A percentile compares a stretch with the other conserved stretches of the same genome.
These are phyloP conservation scores for Iselma pallidipennis DNA, from an alignment of 2,888 invertebrate species.

Conservation along the genomic window DNA sequence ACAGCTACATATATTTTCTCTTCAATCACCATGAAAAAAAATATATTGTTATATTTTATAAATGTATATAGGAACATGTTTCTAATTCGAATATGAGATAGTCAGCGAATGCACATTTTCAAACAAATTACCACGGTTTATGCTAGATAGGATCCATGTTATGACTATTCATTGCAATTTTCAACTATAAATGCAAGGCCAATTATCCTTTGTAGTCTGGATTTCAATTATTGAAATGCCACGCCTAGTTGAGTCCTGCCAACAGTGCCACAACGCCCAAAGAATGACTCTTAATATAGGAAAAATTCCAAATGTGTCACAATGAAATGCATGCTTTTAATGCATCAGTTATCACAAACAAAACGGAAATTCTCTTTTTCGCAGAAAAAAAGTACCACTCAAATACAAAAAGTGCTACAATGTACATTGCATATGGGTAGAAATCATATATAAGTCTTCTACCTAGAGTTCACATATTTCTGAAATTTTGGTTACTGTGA, in stretches of 20 bases:
- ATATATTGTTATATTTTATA: too few species aligned
- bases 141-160: not conserved
- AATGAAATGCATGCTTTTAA: not conserved
- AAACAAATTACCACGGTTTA: not conserved
- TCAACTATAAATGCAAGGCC: not conserved
- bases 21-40: not conserved
- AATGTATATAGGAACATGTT: too few species aligned
- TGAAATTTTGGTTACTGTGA: too few species aligned
- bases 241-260: not conserved
- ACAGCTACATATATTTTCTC: not conserved
- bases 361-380: not conserved
- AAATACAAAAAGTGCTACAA: not conserved
- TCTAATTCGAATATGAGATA: too few species aligned
- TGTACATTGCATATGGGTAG: not conserved
- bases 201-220: constrained; percentile 2
- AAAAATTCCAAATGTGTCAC: constrained; percentile 1
- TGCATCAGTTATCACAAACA: not conserved
- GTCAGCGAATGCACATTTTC: too few species aligned
- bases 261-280: not conserved
- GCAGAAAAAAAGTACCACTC: too few species aligned
- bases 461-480: too few species aligned
- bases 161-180: not conserved
- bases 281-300: not conserved
- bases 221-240: constrained; percentile 1
- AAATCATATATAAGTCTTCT: too few species aligned